These are phyloP conservation scores for Pseudomugil tenellus DNA, from an alignment of 2,797 vertebrate genomes.

Conservation along the genomic window DNA sequence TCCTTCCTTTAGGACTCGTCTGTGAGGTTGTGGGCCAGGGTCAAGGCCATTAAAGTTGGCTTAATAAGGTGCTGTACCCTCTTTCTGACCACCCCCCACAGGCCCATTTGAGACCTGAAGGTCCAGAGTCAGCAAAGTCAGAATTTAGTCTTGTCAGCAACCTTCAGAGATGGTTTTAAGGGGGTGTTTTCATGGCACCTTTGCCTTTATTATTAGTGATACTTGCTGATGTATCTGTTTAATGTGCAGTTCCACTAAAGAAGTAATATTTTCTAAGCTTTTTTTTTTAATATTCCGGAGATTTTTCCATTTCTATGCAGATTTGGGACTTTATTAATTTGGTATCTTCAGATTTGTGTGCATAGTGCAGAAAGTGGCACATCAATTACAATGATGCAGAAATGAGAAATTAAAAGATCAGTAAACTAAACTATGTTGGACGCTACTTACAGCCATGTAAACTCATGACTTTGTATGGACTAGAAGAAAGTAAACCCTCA, in stretches of 20 bases:
- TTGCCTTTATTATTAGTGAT: constrained; percentile 37
- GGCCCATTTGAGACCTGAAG: constrained; percentile 47
- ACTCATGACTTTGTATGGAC: not conserved
- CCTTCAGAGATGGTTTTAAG: constrained; percentile 35
- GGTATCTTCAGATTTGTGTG: not conserved
- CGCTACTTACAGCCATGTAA: not conserved
- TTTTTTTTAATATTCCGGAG: constrained; percentile 3
- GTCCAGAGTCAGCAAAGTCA: constrained; percentile 66
- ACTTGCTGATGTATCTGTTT: constrained; percentile 31
- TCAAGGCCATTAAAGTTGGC: constrained; percentile 69
- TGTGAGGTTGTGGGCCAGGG: constrained; percentile 45
- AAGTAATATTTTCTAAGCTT: constrained; percentile 1
- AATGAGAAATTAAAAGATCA: not conserved
- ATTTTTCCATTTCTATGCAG: not conserved
- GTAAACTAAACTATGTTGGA: not conserved
- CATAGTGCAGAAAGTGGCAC: not conserved
- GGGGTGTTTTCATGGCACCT: constrained; percentile 19
- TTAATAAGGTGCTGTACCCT: constrained; percentile 65
- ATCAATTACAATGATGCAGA: not conserved
- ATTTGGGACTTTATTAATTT: constrained; percentile 1
- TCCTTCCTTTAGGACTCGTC: constrained; percentile 51
- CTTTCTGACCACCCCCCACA: constrained; percentile 12
- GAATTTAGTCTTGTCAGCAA: constrained; percentile 64
- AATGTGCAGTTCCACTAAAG: constrained; percentile 15
- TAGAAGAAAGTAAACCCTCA: not conserved